phyloP scores from a whole-genome alignment of 2,888 invertebrate genomes.

The Colletes collaris region DNA sequence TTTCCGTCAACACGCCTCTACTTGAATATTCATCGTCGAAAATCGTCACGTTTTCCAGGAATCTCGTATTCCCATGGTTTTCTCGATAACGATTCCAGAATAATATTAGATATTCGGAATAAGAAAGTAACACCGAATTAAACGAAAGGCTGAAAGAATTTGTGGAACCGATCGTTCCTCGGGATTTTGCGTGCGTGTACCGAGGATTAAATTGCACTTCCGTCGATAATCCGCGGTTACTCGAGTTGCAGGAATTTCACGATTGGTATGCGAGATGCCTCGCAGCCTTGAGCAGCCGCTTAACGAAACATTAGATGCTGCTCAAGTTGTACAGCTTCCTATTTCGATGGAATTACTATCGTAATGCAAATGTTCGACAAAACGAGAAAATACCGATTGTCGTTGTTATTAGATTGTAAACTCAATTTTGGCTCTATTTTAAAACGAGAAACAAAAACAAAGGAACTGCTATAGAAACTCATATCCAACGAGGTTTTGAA shows the following conservation, averaged over 20 bases:
- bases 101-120: too few species aligned
- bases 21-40: slow-evolving; percentile 32
- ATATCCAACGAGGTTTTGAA: too few species aligned
- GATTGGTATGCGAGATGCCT: neutral
- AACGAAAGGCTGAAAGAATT: too few species aligned
- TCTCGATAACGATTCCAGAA: neutral
- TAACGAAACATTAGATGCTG: slow-evolving; percentile 22
- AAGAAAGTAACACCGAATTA: too few species aligned
- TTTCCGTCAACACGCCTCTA: slow-evolving; percentile 11
- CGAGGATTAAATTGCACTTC: too few species aligned
- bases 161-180: too few species aligned
- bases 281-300: neutral
- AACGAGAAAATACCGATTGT: slow-evolving; percentile 15
- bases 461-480: too few species aligned
- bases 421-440: too few species aligned
- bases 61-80: neutral
- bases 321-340: slow-evolving; percentile 6
- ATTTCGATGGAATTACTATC: slow-evolving; percentile 1
- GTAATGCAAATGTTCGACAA: slow-evolving; percentile 3
- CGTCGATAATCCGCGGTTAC: neutral
- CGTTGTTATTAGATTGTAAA: neutral
- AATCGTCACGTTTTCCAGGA: neutral
- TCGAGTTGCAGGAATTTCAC: neutral
- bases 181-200: too few species aligned
- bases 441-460: too few species aligned